These are phyloP conservation scores for Mus pahari DNA, from an alignment of 2,113 vertebrate species.

Conservation along the genomic window DNA sequence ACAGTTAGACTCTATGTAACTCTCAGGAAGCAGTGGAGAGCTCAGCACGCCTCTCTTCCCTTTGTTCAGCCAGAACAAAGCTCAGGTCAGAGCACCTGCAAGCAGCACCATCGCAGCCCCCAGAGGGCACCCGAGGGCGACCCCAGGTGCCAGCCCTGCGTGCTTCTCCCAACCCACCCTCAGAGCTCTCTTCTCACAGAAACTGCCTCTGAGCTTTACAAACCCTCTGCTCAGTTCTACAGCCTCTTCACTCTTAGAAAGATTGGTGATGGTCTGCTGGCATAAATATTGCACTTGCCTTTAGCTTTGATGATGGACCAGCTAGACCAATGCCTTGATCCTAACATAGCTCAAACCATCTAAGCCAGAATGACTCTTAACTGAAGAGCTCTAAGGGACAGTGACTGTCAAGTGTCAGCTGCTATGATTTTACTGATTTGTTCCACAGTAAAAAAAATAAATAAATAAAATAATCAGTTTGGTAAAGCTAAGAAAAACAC, in stretches of 20 bases:
- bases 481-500: not conserved
- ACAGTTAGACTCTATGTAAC: not conserved
- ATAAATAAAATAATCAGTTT: not conserved
- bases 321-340: not conserved
- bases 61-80: not conserved
- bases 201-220: not conserved
- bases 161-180: not conserved
- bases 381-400: not conserved
- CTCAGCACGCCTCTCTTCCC: not conserved
- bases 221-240: not conserved
- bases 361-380: not conserved
- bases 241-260: not conserved
- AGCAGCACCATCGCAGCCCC: not conserved
- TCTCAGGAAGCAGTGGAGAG: not conserved
- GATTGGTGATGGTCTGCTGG: not conserved
- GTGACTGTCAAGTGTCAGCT: not conserved
- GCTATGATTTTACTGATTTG: not conserved
- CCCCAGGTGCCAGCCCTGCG: not conserved
- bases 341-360: not conserved
- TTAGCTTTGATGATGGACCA: not conserved
- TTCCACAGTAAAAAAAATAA: not conserved
- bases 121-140: not conserved
- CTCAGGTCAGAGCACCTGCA: not conserved
- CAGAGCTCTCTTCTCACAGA: not conserved
- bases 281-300: not conserved